Evolutionary conservation across 1,140 invertebrate genomes (phyloP), one percentile per base, ranked within the genome.

Genomic region (Chelonus insularis): DNA sequence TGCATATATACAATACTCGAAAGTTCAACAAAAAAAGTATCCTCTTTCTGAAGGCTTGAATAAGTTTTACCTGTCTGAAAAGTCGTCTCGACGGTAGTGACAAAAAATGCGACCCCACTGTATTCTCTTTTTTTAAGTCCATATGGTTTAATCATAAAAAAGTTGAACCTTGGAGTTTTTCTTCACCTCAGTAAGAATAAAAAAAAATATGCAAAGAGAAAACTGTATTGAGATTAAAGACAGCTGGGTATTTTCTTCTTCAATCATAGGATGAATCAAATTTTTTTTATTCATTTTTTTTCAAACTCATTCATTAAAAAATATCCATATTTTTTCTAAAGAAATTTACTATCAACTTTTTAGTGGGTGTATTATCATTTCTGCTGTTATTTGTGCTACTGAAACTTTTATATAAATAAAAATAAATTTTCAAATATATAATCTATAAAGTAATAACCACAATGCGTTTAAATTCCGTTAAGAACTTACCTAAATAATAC

Each of bases 1-100:
- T n/a, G n/a, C n/a, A n/a, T n/a, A n/a, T n/a, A n/a, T n/a, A n/a
- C n/a, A n/a, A n/a, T n/a, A n/a, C n/a, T n/a, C n/a, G n/a, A n/a
- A n/a, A n/a, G n/a, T n/a, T n/a, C n/a, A n/a, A n/a, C n/a, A n/a
- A n/a, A n/a, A n/a, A n/a, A n/a, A n/a, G n/a, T n/a, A n/a, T n/a
- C n/a, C 37, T 14, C 37, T 14, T 39, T 39, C 5, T 39, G 0
- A 1, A 9, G 1, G 37, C 9, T 1, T 39, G 37, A 39, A 39
- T 39, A 14, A 12, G 14, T 39, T 39, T 39, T 39, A 39, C 37
- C 37, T 39, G 37, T n/a, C 37, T 11, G 14, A 39, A 14, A 39
- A 39, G 37, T 39, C 37, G 37, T 39, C 37, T 39, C 37, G 37
- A 39, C 37, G 11, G 37, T n/a, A 39, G 37, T 39, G 37, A 39